phyloP scores from a whole-genome alignment of 37 sponge, comb jelly and placozoan genomes.

The Dysidea cf. avara region DNA sequence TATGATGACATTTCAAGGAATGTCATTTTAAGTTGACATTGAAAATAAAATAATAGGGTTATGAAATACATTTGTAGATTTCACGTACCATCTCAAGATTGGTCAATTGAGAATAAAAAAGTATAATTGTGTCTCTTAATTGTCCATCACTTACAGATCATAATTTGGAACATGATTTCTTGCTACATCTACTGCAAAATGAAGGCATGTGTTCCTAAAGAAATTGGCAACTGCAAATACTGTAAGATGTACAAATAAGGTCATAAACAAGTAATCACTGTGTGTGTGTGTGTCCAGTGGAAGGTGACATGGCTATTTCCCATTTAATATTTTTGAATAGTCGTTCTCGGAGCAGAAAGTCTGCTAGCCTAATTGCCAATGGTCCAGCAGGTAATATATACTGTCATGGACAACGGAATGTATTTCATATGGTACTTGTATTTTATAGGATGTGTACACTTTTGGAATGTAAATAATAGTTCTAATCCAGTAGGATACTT shows the following conservation, averaged over 20 bases:
- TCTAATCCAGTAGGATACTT: slow-evolving; percentile 44
- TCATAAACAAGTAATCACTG: neutral
- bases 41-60: too few species aligned
- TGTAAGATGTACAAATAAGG: neutral
- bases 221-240: neutral
- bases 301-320: slow-evolving; percentile 61
- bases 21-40: too few species aligned
- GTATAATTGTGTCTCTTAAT: too few species aligned
- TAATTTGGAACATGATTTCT: slow-evolving; percentile 76
- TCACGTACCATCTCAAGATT: too few species aligned
- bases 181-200: slow-evolving; percentile 58
- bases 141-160: slow-evolving; percentile 68
- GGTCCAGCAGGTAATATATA: slow-evolving; percentile 52
- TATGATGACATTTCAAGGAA: too few species aligned
- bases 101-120: too few species aligned
- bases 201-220: slow-evolving; percentile 28
- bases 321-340: slow-evolving; percentile 63
- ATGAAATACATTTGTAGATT: too few species aligned
- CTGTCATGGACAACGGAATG: neutral
- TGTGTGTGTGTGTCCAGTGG: slow-evolving; percentile 29
- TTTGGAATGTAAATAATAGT: slow-evolving; percentile 78
- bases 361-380: slow-evolving; percentile 71
- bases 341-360: slow-evolving; percentile 30
- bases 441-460: slow-evolving; percentile 70
- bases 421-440: neutral